Conservation (phyloP, 1,140 invertebrate species). For the Zaprionus davidi region DNA sequence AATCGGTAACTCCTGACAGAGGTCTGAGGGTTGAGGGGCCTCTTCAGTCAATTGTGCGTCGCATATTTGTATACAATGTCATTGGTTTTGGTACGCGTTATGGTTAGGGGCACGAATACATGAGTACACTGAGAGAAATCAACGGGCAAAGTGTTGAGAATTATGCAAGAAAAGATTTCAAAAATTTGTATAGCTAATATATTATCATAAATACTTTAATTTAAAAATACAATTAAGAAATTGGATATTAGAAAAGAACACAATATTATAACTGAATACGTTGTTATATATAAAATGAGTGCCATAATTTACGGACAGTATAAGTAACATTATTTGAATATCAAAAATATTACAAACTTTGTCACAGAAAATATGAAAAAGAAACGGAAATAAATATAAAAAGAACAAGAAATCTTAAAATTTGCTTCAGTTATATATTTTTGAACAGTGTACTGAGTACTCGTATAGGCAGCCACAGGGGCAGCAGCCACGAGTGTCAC, state of each 20-base stretch:
- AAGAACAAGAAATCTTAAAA: not conserved
- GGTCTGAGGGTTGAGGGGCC: slow-evolving; percentile 32
- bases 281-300: no score
- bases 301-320: no score
- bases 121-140: not conserved
- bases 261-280: no score
- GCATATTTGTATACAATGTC: slow-evolving; percentile 64
- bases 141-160: no score
- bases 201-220: no score
- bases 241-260: not conserved
- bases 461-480: not conserved
- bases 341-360: no score
- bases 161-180: no score
- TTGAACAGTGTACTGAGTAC: not conserved
- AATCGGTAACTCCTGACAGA: not conserved
- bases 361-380: not conserved
- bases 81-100: slow-evolving; percentile 39
- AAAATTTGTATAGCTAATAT: no score
- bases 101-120: slow-evolving; percentile 6
- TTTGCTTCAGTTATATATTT: not conserved
- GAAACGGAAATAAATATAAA: not conserved
- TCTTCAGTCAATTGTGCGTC: slow-evolving; percentile 43
- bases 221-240: not conserved
- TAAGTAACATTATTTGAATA: no score
- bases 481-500: slow-evolving; percentile 49